Evolutionary conservation across 2,113 vertebrate species (phyloP), one percentile per base, ranked within the genome.

Genomic region (Xiphophorus hellerii): DNA sequence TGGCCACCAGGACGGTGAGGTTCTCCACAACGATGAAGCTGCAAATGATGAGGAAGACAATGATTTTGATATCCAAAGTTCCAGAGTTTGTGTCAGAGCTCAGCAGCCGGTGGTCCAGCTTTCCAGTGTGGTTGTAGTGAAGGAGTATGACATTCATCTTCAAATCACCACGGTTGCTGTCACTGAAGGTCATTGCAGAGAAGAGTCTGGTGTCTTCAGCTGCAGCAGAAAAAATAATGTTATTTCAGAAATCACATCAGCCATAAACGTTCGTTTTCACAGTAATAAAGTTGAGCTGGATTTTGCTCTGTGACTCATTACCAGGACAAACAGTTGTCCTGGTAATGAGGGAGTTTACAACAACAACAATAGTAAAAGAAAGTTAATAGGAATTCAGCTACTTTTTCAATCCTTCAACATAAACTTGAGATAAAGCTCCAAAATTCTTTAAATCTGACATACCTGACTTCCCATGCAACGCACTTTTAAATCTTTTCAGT

Each of bases 121-220:
- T 98, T 25, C 98, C 97, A 2, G 97, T 97, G 78, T 96, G 95
- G 93, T 96, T 96, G 89, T 99, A 99, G 87, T 99, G 98, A 28
- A 87, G 71, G 5, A n/a, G 71, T 5, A 97, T 95, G 88, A 96
- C 94, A 80, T 91, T 88, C 91, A 93, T 95, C 79, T 85, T 92
- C 48, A 51, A 15, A 51, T 33, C 60, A 31, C 37, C 71, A 44
- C 9, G 51, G 37, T 58, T 25, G 73, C 69, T 65, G 84, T 74
- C 91, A 83, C 87, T 67, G 83, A 86, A 73, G 54, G 87, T 90
- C 87, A 78, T 77, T 66, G 69, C 51, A 25, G 82, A 87, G 69
- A 51, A 37, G 69, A 81, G 31, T 73, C 61, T 66, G 29, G 62
- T 68, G 68, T 80, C 44, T 69, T 42, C 72, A 73, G 31, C 84